phyloP scores from a whole-genome alignment of 2,797 vertebrate genomes.

The Melanotaenia parkinsoni region DNA sequence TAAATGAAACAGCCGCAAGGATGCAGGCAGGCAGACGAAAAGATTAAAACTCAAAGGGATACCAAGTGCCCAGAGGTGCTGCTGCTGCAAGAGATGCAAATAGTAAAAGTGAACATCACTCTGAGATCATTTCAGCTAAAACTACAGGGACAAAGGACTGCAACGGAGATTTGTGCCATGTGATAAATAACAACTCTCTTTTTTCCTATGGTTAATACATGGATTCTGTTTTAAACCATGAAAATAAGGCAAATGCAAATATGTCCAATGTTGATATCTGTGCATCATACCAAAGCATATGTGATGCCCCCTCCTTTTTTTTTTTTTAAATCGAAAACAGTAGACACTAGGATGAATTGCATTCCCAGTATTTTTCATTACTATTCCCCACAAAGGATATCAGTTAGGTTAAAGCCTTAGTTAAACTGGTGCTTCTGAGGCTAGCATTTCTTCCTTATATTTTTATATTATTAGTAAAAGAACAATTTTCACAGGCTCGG shows the following conservation, averaged over 20 bases:
- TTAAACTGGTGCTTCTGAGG: conserved; percentile 60
- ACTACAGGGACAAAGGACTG: conserved; percentile 56
- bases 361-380: conserved; percentile 30
- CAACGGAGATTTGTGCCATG: conserved; percentile 48
- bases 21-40: conserved; percentile 76
- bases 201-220: conserved; percentile 10
- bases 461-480: conserved; percentile 77
- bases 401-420: conserved; percentile 66
- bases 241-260: conserved; percentile 20
- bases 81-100: conserved; percentile 75
- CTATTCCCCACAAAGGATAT: conserved; percentile 51
- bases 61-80: conserved; percentile 72
- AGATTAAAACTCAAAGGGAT: conserved; percentile 84
- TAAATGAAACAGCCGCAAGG: conserved; percentile 84
- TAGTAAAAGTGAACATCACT: conserved; percentile 63
- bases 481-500: conserved; percentile 64
- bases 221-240: conserved; percentile 34
- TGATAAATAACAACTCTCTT: conserved; percentile 37
- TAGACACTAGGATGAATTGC: conserved; percentile 18
- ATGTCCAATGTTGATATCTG: not conserved
- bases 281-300: conserved; percentile 20
- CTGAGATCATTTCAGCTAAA: conserved; percentile 58
- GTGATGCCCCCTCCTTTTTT: conserved; percentile 7
- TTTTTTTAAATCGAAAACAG: conserved; percentile 18
- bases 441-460: conserved; percentile 55